Evolutionary conservation across 2,113 vertebrate species (phyloP), one percentile per base, ranked within the genome.

Genomic region (Nymphicus hollandicus): DNA sequence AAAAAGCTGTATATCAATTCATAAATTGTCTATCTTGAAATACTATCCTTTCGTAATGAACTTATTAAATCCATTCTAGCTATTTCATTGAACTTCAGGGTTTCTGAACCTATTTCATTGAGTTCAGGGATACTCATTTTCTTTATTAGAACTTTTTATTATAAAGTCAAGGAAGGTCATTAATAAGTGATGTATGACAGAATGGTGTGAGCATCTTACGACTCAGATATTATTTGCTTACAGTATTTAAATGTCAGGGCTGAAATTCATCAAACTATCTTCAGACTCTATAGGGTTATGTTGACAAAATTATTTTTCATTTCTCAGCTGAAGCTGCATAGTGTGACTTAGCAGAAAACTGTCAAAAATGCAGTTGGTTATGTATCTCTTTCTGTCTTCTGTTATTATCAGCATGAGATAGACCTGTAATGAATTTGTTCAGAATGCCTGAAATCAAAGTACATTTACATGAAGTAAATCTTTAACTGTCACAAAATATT

Each of bases 221-320:
- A 74, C 29, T 84, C 86, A 86, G 22, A 47, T 76, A 84, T 60
- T 68, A 52, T 46, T 78, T 53, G n/a, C 43, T 85, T 28, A 52
- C 25, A 82, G 39, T 33, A 91, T 27, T 93, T 56, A 83, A 90
- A 93, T 66, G 61, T 94, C 90, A 94, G 77, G 93, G 92, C 73
- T 88, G 84, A 81, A 97, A 96, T 96, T 92, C 68, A 87, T 24
- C 85, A 80, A 96, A 86, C 43, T 86, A 37, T 86, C 43, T 71
- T 73, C 55, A 73, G 64, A 85, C 20, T 83, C 47, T n/a, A 22
- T 8, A 44, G 35, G 25, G 44, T 72, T 81, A 49, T 77, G 47
- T 53, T 91, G 49, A 53, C 43, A 88, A 83, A 89, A 66, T 39
- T 27, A 72, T 47, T 82, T 89, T 82, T 86, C 53, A 84, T 66